A percentile compares a stretch with the other conserved stretches of the same genome.
These are phyloP conservation scores for Gallinago jamesoni DNA, from an alignment of 2,113 vertebrate species.

Conservation along the genomic window DNA sequence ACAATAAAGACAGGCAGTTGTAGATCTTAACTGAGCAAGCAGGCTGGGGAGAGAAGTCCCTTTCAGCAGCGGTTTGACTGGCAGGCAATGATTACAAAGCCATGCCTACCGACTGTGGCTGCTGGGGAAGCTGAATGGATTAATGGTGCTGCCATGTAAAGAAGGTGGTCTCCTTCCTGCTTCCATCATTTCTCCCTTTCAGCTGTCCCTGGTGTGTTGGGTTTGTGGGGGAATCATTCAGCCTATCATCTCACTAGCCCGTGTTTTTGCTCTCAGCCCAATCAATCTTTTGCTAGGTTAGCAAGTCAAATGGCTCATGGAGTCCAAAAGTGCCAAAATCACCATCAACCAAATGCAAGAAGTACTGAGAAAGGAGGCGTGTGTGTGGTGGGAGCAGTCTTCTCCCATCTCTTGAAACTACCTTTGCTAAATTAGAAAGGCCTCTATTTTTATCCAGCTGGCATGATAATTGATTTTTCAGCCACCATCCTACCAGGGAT, in stretches of 20 bases:
- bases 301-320: not conserved
- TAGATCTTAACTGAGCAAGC: fast-evolving
- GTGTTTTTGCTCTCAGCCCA: not conserved
- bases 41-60: not conserved
- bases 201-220: too few relatives aligned
- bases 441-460: not conserved
- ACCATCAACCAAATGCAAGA: not conserved
- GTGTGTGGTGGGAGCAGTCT: not conserved
- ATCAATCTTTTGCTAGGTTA: not conserved
- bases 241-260: not conserved
- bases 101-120: not conserved
- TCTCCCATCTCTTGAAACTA: not conserved
- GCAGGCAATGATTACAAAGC: not conserved
- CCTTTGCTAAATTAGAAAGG: not conserved
- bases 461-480: not conserved
- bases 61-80: not conserved
- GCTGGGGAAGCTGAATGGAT: not conserved
- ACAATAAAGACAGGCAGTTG: fast-evolving
- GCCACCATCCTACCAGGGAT: not conserved
- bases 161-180: not conserved
- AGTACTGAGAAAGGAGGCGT: not conserved
- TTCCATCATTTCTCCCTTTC: not conserved
- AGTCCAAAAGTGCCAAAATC: not conserved
- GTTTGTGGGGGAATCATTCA: not conserved
- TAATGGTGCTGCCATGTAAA: not conserved